Base-by-base conservation (phyloP, 2,888 invertebrate species). In the Chydorus sphaericus region DNA sequence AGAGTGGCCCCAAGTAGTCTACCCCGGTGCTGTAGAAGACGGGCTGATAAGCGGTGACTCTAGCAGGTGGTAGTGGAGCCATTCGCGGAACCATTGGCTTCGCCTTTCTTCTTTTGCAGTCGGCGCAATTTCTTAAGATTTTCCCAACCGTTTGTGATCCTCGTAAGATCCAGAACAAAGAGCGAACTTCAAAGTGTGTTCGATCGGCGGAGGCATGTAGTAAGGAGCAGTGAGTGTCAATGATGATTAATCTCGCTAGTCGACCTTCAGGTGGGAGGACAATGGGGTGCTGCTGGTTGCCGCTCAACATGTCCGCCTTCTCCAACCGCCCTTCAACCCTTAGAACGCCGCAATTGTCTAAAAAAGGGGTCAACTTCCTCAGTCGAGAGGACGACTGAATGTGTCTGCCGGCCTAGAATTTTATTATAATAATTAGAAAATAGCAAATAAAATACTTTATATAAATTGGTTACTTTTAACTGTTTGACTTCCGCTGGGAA, bases 1-100 rank as follows among this genome's bases (percentile, higher is more conserved):
- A 14, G 5, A 57, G 16, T 18, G 54, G 57, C 10, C 56, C 58
- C 49, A 36, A 50, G 10, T 20, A 29, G 23, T 56, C 56, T 6
- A 53, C 14, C 48, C 52, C 53, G 20, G 18, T 26, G 5, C 10
- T 30, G 14, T 23, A 56, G 49, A 59, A 60, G 26, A 55, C 20
- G 48, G 16, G 58, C 8, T 48, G 26, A 20, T 23, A 48, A 14
- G 48, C 7, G 11, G 48, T 48, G n/a, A 28, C 29, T 48, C 48
- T n/a, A 14, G 23, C 4, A n/a, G 26, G 8, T 20, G 26, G 48
- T 23, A 48, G 16, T 4, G 48, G 29, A 23, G 48, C 48, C 48
- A 48, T 48, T 28, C 16, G n/a, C 29, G 48, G 48, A 8, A 8
- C 26, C 29, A 48, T 20, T 28, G 48, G 23, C 23, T 48, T 48